Base-by-base conservation (phyloP, 2,113 vertebrate species). In the Parotia lawesii region DNA sequence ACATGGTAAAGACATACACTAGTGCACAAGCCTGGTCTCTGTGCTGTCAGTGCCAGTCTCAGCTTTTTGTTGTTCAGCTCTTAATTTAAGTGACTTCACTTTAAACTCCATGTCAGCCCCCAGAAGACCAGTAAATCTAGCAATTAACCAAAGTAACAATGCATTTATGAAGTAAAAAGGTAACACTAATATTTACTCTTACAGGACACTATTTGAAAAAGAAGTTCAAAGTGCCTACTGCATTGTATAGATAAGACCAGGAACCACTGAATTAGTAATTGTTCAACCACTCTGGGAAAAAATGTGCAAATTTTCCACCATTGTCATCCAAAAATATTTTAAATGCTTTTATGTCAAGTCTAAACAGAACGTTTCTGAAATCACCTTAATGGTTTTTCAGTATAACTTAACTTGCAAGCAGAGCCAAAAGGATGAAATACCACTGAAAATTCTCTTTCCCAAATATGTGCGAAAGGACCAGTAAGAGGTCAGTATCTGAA, bases 301-400 rank as follows among this genome's bases (percentile, higher is more conserved):
- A 90, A 40, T 3, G 64, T 70, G 56, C 37, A 83, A 60, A 33
- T 83, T 94, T 95, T 93, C 87, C 79, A 91, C n/a, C 65, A 74
- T 1, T 83, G 60, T 64, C n/a, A 91, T 95, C 75, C 87, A 95
- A 77, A 95, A 95, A 80, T 83, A 85, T 45, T 95, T 94, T 23
- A 80, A 80, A 90, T 70, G 37, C 29, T 91, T 94, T 87, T 74
- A 40, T 51, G 12, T 70, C 38, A 87, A 87, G 64, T 33, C 82
- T 89, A 85, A 96, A 77, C 37, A 94, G 67, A 93, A 64, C 1
- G 5, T 60, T 93, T 95, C 89, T 95, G 74, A 95, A 91, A 95
- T 70, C 82, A 87, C n/a, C 16, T 50, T 83, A 87, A 94, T 91
- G 84, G 88, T 91, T 95, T 96, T 96, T 96, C 87, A 91, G 51